Evolutionary conservation across 2,797 vertebrate species (phyloP).

Genomic region (Sebastes taczanowskii): DNA sequence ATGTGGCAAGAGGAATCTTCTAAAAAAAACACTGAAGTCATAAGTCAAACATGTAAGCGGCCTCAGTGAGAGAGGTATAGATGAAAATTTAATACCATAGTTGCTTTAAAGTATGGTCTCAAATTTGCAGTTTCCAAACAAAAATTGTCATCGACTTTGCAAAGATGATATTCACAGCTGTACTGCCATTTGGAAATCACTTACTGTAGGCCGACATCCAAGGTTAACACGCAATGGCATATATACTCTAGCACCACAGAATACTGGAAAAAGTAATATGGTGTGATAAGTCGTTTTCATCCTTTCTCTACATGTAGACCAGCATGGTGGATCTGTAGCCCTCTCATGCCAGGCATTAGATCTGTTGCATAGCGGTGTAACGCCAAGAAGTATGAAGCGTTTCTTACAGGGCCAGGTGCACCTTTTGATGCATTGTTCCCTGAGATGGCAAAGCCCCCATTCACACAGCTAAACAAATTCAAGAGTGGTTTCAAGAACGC

Average conservation of each 20-base stretch:
- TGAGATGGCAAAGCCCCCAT: slow-evolving; percentile 39
- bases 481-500: slow-evolving; percentile 30
- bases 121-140: slow-evolving; percentile 23
- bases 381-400: slow-evolving; percentile 38
- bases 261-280: slow-evolving; percentile 33
- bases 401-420: slow-evolving; percentile 56
- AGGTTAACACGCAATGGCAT: slow-evolving; percentile 27
- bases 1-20: neutral
- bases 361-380: slow-evolving; percentile 18
- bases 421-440: slow-evolving; percentile 58
- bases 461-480: slow-evolving; percentile 38
- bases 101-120: neutral
- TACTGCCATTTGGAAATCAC: slow-evolving; percentile 21
- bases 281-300: slow-evolving; percentile 46
- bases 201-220: slow-evolving; percentile 19
- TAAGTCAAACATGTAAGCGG: neutral
- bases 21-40: neutral
- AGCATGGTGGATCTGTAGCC: slow-evolving; percentile 28
- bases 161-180: slow-evolving; percentile 45
- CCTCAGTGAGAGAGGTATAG: neutral
- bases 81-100: neutral
- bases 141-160: slow-evolving; percentile 7
- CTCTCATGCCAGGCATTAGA: slow-evolving; percentile 31
- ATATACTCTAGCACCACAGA: slow-evolving; percentile 15
- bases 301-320: neutral